Base-by-base conservation (phyloP, 2,797 vertebrate species). In the Micropoecilia bifurca region DNA sequence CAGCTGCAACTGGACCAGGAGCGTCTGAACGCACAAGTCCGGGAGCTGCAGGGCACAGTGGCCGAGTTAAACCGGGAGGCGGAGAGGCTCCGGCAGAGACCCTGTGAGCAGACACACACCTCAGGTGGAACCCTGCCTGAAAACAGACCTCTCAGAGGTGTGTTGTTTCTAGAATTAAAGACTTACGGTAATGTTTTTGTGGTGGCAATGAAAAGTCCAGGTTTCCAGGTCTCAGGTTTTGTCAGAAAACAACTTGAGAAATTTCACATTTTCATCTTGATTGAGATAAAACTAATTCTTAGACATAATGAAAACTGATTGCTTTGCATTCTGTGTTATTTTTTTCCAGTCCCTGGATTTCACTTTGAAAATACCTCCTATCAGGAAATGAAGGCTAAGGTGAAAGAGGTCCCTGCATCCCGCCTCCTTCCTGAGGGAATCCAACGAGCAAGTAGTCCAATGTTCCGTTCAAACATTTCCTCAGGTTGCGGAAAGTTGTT, bases 381-480 rank as follows among this genome's bases (percentile, higher is more conserved):
- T 92, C 97, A 97, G 90, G 97, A 99, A 92, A 91, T 99, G 94
- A 98, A 97, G 90, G 97, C 97, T 4, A 97, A 97, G 85, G 93
- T 97, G 66, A 96, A 95, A 0, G 97, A 97, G 89, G 89, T 99
- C 59, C 95, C 97, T 16, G 97, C 96, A n/a, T 96, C 96, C 59
- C 85, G 36, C 10, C 88, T 94, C 33, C 88, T 76, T 69, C 86
- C 78, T 43, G 93, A 90, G 4, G 85, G 59, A 85, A 77, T 59
- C 79, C 90, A 57, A 59, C 33, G 12, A 1, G 14, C 12, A 61
- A 57, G 33, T 9, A 9, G 39, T 18, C 1, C 2, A n/a, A 39
- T n/a, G 22, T 48, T 73, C 48, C 48, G 22, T 13, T 72, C 16
- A 20, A 0, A 43, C 33, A 50, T 36, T 41, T 16, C 9, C 71